Evolutionary conservation across 1,140 invertebrate species (phyloP).

Genomic region (Holotrichia oblita): DNA sequence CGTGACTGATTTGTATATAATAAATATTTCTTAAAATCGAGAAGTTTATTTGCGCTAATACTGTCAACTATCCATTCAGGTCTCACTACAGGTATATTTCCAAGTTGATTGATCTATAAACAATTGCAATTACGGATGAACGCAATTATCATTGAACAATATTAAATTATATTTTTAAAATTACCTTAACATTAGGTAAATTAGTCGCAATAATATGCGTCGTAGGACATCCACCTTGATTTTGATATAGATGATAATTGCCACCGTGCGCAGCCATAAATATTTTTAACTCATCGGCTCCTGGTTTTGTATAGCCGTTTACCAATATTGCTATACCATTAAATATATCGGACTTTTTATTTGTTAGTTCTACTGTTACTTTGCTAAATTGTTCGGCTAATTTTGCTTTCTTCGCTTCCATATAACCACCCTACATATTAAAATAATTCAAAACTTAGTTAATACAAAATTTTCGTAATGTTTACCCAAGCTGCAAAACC

Average conservation of each 20-base stretch:
- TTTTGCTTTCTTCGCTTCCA: conserved; percentile 88
- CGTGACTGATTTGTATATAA: conserved; percentile 74
- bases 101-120: conserved; percentile 63
- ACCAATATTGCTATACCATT: conserved; percentile 88
- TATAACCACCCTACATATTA: conserved; percentile 77
- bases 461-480: conserved; percentile 42
- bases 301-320: conserved; percentile 89
- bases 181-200: conserved; percentile 83
- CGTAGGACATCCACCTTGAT: conserved; percentile 66
- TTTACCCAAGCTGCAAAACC: conserved; percentile 63
- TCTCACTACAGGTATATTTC: conserved; percentile 75
- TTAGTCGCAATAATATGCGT: conserved; percentile 94
- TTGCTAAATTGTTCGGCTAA: conserved; percentile 81
- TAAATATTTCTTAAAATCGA: conserved; percentile 81
- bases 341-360: conserved; percentile 73
- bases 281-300: conserved; percentile 76
- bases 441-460: conserved; percentile 27
- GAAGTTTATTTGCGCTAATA: conserved; percentile 71
- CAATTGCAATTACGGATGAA: conserved; percentile 8
- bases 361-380: conserved; percentile 63
- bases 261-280: conserved; percentile 89
- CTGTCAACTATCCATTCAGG: conserved; percentile 94
- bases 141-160: too few relatives aligned
- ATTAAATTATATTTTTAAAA: not conserved
- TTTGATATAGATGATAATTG: conserved; percentile 87